phyloP scores from a whole-genome alignment of 2,113 vertebrate species.

The Ctenodactylus gundi region DNA sequence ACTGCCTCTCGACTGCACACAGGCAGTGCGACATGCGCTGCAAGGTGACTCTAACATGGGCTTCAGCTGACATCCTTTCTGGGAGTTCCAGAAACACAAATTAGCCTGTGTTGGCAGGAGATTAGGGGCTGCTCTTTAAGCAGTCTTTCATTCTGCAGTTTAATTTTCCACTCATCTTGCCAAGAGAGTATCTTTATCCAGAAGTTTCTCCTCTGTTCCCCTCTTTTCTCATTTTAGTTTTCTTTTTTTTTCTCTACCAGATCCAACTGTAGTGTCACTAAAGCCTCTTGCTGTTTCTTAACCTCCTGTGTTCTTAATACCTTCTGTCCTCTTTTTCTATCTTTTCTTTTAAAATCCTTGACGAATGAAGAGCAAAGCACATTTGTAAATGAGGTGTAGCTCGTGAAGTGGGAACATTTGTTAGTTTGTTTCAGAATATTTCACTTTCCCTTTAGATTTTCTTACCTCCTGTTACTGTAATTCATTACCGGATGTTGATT shows the following conservation, averaged over 20 bases:
- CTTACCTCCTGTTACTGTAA: background rate
- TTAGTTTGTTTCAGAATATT: background rate
- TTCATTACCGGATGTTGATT: background rate
- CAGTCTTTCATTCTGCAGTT: conserved; percentile 83
- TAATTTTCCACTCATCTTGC: conserved; percentile 86
- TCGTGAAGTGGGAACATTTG: background rate
- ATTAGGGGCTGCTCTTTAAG: conserved; percentile 81
- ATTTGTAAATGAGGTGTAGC: background rate
- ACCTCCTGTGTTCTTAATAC: conserved; percentile 47
- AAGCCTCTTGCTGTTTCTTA: conserved; percentile 65
- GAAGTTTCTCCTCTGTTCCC: conserved; percentile 81
- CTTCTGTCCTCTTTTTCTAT: conserved; percentile 51
- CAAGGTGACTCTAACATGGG: conserved; percentile 80
- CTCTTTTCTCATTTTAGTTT: conserved; percentile 72
- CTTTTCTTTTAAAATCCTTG: conserved; percentile 34
- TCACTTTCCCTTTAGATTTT: background rate
- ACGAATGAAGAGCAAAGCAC: background rate
- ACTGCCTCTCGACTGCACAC: background rate
- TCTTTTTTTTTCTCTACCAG: conserved; percentile 75
- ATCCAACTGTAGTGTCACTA: conserved; percentile 75
- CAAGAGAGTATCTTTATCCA: conserved; percentile 85
- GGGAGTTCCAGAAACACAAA: conserved; percentile 83
- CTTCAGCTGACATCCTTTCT: conserved; percentile 80
- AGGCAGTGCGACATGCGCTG: conserved; percentile 54
- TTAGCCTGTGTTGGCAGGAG: conserved; percentile 83